phyloP scores from a whole-genome alignment of 2,888 invertebrate genomes.

The Epinotia ramella region DNA sequence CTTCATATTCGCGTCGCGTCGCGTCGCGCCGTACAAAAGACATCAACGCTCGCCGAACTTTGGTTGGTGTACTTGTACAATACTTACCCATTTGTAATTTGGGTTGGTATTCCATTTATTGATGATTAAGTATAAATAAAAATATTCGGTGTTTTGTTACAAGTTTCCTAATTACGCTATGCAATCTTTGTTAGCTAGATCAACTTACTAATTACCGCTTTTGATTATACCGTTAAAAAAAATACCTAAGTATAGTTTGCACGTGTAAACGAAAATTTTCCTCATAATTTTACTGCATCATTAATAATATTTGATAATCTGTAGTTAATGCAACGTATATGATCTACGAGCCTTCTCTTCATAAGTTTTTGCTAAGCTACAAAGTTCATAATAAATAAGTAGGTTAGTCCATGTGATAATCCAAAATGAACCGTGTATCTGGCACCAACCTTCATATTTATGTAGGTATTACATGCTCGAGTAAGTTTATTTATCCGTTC shows the following conservation, averaged over 20 bases:
- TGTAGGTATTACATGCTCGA: background rate
- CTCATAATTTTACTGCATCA: too few relatives aligned
- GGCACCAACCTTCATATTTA: background rate
- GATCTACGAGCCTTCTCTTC: background rate
- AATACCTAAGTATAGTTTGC: background rate
- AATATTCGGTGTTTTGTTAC: background rate
- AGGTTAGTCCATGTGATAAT: background rate
- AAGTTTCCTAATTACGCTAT: too few relatives aligned
- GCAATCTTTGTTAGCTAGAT: too few relatives aligned
- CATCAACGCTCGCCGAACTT: conserved; percentile 58
- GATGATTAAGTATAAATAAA: background rate
- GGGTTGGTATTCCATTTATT: background rate
- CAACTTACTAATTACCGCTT: background rate
- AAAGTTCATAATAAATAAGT: background rate
- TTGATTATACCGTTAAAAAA: background rate
- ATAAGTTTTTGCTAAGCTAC: background rate
- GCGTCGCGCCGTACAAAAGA: conserved; percentile 57
- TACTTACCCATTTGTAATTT: too few relatives aligned
- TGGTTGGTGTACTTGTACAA: background rate
- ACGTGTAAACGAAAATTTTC: too few relatives aligned
- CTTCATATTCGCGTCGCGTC: background rate
- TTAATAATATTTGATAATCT: too few relatives aligned
- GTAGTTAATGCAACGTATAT: background rate
- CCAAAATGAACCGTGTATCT: background rate
- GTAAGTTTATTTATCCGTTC: background rate